Evolutionary conservation across 2,888 invertebrate genomes (phyloP).

Genomic region (Lasioglossum oenotherae): DNA sequence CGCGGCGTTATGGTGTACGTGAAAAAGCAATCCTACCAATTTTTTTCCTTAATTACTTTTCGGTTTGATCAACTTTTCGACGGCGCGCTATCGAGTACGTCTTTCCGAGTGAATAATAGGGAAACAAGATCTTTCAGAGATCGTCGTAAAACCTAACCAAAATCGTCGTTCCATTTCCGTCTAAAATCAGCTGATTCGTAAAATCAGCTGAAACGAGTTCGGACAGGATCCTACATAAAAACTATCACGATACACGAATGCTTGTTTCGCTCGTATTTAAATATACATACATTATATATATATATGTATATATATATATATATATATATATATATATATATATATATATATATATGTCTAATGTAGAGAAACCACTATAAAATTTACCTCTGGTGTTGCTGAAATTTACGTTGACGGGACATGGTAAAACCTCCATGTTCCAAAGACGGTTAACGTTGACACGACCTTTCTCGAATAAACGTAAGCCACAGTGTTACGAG

Average conservation of each 20-base stretch:
- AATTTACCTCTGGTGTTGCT: slow-evolving; percentile 90
- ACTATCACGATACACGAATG: background rate
- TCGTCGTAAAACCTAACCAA: background rate
- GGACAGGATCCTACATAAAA: background rate
- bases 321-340: too few relatives aligned
- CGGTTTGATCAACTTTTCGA: background rate
- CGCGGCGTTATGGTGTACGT: background rate
- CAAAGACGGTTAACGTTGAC: slow-evolving; percentile 62
- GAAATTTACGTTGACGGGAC: slow-evolving; percentile 91
- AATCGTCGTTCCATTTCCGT: background rate
- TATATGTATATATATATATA: too few relatives aligned
- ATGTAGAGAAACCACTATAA: background rate
- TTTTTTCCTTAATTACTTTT: background rate
- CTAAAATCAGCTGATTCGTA: slow-evolving; percentile 54
- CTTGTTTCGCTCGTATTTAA: background rate
- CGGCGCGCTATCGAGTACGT: background rate
- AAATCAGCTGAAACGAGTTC: slow-evolving; percentile 64
- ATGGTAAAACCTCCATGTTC: slow-evolving; percentile 92
- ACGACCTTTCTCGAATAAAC: slow-evolving; percentile 19
- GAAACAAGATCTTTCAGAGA: background rate
- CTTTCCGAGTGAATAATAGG: background rate
- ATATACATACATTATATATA: too few relatives aligned
- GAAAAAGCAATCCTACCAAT: background rate
- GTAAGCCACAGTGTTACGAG: background rate
- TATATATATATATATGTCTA: background rate